phyloP scores from a whole-genome alignment of 2,888 invertebrate genomes.

The Danaus chrysippus region DNA sequence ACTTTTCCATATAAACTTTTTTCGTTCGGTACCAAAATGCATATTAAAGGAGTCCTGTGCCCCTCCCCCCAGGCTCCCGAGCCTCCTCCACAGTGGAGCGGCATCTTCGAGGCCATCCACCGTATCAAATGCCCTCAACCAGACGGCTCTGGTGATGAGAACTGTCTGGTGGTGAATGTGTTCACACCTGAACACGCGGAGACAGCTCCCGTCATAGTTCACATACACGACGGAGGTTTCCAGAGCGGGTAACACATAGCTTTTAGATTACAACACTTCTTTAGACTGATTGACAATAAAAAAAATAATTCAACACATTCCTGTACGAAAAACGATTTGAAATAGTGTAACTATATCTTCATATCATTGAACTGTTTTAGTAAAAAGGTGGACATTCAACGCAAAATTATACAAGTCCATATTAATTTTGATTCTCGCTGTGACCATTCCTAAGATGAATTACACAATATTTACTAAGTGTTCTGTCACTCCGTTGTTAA shows the following conservation, averaged over 20 bases:
- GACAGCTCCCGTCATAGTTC: constrained; percentile 52
- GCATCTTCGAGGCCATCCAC: constrained; percentile 65
- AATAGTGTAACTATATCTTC: no score
- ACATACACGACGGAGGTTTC: constrained; percentile 71
- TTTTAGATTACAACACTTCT: not conserved
- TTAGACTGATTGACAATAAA: no score
- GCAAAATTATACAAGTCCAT: no score
- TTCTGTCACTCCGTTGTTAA: no score
- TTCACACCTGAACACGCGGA: constrained; percentile 51
- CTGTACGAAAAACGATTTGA: no score
- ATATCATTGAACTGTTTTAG: no score
- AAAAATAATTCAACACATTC: no score
- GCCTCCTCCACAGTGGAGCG: constrained; percentile 58
- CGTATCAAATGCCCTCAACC: constrained; percentile 58
- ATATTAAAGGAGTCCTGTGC: not conserved
- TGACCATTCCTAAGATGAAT: no score
- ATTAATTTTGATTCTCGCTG: no score
- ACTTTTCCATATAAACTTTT: no score
- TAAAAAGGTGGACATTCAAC: no score
- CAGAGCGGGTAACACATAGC: constrained; percentile 50
- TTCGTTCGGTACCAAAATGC: not conserved
- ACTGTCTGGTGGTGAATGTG: constrained; percentile 68
- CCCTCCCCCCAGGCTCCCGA: constrained; percentile 47
- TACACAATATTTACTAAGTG: no score
- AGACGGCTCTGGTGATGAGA: constrained; percentile 51